These are phyloP conservation scores for Macaca fascicularis DNA, from an alignment of 2,113 vertebrate species.

Conservation along the genomic window DNA sequence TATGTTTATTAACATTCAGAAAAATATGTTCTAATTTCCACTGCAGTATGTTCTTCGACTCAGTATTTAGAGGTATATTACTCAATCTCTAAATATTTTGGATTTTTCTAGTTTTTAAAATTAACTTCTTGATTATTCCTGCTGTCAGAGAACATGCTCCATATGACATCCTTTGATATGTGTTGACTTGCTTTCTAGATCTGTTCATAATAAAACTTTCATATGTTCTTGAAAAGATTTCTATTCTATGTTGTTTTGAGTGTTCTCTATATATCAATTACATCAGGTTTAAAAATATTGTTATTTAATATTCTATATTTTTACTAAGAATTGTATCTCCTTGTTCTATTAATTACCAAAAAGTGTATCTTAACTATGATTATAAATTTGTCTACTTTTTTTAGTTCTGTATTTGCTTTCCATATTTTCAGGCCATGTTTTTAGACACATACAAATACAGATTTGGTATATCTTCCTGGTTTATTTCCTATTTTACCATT, in stretches of 20 bases:
- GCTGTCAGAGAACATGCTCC: background rate
- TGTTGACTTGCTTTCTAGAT: background rate
- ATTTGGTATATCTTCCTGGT: background rate
- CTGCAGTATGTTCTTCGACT: background rate
- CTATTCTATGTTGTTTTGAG: background rate
- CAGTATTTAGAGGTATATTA: background rate
- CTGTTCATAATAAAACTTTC: background rate
- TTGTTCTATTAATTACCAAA: background rate
- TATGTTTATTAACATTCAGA: background rate
- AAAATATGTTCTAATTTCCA: background rate
- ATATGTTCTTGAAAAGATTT: background rate
- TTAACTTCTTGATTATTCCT: background rate
- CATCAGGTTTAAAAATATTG: background rate
- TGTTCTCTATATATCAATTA: background rate
- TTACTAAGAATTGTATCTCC: background rate
- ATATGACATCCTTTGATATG: background rate
- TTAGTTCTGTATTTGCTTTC: conserved; percentile 21
- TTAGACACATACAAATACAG: background rate
- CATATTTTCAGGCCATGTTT: background rate
- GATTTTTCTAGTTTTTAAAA: background rate
- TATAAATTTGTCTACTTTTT: background rate
- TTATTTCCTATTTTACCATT: background rate
- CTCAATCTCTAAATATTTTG: conserved; percentile 12
- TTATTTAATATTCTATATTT: background rate
- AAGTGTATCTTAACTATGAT: background rate